Evolutionary conservation across 2,113 vertebrate genomes (phyloP).

Genomic region (Microtus pennsylvanicus): DNA sequence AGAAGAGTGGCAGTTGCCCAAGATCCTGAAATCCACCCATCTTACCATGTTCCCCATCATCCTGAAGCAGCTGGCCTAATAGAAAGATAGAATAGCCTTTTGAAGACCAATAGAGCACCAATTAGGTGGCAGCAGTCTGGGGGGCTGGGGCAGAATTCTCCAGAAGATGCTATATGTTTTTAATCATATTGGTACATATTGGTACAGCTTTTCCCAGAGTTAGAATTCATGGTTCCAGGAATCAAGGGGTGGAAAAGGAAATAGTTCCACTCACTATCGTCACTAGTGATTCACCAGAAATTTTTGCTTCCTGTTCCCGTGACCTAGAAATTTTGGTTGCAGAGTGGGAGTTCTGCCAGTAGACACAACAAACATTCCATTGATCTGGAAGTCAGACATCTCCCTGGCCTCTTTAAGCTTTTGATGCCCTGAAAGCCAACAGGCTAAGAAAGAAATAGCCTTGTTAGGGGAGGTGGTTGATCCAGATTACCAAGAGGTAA

Average conservation of each 20-base stretch:
- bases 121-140: neutral
- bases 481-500: neutral
- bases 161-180: neutral
- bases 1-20: neutral
- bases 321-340: neutral
- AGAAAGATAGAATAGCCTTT: neutral
- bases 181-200: neutral
- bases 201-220: neutral
- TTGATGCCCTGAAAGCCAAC: neutral
- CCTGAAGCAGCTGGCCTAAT: neutral
- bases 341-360: neutral
- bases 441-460: neutral
- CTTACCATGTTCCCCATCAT: neutral
- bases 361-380: neutral
- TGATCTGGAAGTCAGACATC: neutral
- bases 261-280: neutral
- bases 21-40: neutral
- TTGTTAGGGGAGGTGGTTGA: neutral
- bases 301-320: neutral
- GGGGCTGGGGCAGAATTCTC: neutral
- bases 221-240: neutral
- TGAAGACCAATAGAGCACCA: neutral
- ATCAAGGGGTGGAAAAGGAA: neutral
- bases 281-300: neutral
- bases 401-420: neutral